Evolutionary conservation across 2,888 invertebrate genomes (phyloP), one percentile per base, ranked within the genome.

Genomic region (Clivina fossor): DNA sequence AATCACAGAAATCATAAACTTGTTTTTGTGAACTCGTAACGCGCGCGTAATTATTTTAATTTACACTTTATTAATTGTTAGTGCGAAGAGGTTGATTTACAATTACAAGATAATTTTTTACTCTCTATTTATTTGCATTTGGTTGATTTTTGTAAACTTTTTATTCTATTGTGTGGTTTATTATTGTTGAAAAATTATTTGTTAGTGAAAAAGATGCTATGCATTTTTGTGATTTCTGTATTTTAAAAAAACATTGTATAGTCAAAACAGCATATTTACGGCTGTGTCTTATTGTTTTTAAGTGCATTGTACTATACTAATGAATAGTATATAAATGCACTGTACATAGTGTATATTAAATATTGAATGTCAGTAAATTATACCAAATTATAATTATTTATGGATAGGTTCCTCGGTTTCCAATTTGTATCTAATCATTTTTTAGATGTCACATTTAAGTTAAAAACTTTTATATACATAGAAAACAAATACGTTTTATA

Each of bases 261-360:
- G 69, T 69, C 66, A 66, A 44, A 53, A 69, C 71, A 71, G 71
- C 71, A 66, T 65, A 41, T 67, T 64, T 66, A 20, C 63, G 71
- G 71, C 71, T 71, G 71, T 71, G 71, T 69, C 67, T 65, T 64
- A 64, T 65, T 64, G 62, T 62, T 65, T 57, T 53, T 40, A 19
- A 53, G 53, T 53, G 53, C 53, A 44, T 44, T 44, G 44, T 43
- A 44, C 19, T 38, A 38, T 16, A 38, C 11, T 19, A 41, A 40
- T 18, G 15, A 15, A 4, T 41, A 51, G 51, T 51, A 35, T n/a
- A n/a, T n/a, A n/a, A n/a, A n/a, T 24, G 55, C 55, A 47, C 47
- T 55, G 55, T 55, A 55, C 38, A 55, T 55, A 55, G 55, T 55
- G 55, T 55, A 55, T 47, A 47, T 47, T 55, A 40, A 51, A 54